These are phyloP conservation scores for Ranitomeya variabilis DNA, from an alignment of 2,113 vertebrate genomes.

Conservation along the genomic window DNA sequence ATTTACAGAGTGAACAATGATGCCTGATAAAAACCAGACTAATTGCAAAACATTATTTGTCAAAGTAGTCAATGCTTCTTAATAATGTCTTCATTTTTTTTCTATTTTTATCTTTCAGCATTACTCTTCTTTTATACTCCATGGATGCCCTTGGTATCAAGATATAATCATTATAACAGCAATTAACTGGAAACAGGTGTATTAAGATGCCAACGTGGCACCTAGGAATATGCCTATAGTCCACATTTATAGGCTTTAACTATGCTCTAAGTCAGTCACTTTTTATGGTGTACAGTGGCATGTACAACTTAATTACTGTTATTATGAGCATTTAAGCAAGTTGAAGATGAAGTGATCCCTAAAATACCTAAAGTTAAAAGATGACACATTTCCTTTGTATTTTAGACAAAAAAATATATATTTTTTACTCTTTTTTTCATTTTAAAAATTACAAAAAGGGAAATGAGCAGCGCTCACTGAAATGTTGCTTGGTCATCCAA, in stretches of 20 bases:
- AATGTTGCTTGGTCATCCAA: too few relatives aligned
- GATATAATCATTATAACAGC: background rate
- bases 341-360: too few relatives aligned
- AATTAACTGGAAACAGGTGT: background rate
- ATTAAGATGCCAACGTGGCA: background rate
- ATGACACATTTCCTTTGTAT: too few relatives aligned
- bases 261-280: background rate
- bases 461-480: too few relatives aligned
- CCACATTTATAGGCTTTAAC: background rate
- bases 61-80: background rate
- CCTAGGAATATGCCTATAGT: background rate
- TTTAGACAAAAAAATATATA: too few relatives aligned
- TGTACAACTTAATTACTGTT: too few relatives aligned
- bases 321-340: too few relatives aligned
- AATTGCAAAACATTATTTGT: background rate
- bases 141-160: background rate
- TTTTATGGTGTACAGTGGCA: background rate
- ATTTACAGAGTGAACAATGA: constrained; percentile 11
- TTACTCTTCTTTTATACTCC: background rate
- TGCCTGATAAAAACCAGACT: background rate
- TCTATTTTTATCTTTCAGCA: background rate
- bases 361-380: too few relatives aligned
- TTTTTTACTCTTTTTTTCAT: too few relatives aligned
- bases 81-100: too few relatives aligned
- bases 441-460: background rate